Base-by-base conservation (phyloP, 2,113 vertebrate genomes). In the Sinocyclocheilus grahami region DNA sequence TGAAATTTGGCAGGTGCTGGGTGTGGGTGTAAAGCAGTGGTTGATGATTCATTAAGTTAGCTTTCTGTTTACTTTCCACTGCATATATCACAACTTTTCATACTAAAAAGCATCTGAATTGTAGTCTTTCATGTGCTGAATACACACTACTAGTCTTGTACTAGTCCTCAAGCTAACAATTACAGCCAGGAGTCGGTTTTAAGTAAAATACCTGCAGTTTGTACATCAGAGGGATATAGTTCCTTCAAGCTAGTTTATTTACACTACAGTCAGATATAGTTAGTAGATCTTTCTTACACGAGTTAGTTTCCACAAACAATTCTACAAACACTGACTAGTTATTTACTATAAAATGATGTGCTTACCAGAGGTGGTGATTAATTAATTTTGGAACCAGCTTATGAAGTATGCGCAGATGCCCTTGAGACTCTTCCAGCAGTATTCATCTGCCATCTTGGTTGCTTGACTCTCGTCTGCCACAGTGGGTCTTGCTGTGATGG, bases 401-500 rank as follows among this genome's bases (percentile, higher is more conserved):
- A 97, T 94, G 88, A 97, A 85, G 86, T 95, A 96, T 88, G 90
- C 89, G 86, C 96, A 97, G 90, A 97, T 67, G 12, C 90, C 93
- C 0, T 96, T 95, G 81, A 97, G 90, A 84, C 95, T 95, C 87
- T 94, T 94, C 96, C 96, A 97, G 91, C 96, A 97, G 83, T 96
- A 94, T 48, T 97, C 92, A 0, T 89, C 85, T 18, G 96, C 96
- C 11, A 96, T n/a, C 91, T 94, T 94, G 30, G 93, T 91, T 65
- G 95, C 92, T 0, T 87, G 91, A 84, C 92, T 91, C 0, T 91
- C 92, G 1, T 89, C 83, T 33, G 90, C 86, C 85, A 90, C 91
- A 0, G 91, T 94, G 85, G 93, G 71, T 60, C 84, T 89, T 11
- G 88, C 88, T 65, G 90, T 92, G 90, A 91, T 91, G 92, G 91